Evolutionary conservation across 2,888 invertebrate species (phyloP), one percentile per base, ranked within the genome.

Genomic region (Zhengitettix transpicula): DNA sequence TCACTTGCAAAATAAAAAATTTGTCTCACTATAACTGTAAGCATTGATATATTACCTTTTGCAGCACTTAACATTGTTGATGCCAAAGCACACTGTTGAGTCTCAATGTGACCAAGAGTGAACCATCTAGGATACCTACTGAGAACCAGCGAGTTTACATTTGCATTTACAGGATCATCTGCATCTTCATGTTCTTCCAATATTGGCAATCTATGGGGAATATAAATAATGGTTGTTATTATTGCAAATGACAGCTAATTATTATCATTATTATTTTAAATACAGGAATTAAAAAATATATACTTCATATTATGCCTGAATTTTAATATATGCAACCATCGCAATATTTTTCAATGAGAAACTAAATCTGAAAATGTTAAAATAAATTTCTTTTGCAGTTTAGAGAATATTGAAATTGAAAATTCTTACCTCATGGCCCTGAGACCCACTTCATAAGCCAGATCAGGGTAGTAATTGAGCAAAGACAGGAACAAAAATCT

Each of bases 361-460:
- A 47, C n/a, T 47, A 5, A 47, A 42, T 1, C 9, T 5, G 1
- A 58, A 17, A 54, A 57, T 59, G n/a, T 60, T 59, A 59, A 42
- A 57, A 15, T 44, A 51, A 17, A 59, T 28, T 42, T 15, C 44
- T n/a, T 11, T 12, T 12, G 10, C 58, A 15, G 17, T 42, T 17
- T 40, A 40, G 7, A 57, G 41, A 8, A 62, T 44, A 51, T 40
- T 56, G 10, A 2, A n/a, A 54, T 3, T 17, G 14, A 15, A 28
- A 47, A 14, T 47, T 40, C 64, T 62, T 66, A 78, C 78, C 81
- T 77, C 85, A 90, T 87, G 42, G 89, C 89, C 55, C 88, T 72
- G 53, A 89, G 72, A 0, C 89, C 89, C 12, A 89, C 84, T 63
- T 84, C 79, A 70, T 89, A 90, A 1, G 89, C 89, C 64, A 90